Conservation (phyloP, 2,888 invertebrate species). For the Drosophila melanosoma region DNA sequence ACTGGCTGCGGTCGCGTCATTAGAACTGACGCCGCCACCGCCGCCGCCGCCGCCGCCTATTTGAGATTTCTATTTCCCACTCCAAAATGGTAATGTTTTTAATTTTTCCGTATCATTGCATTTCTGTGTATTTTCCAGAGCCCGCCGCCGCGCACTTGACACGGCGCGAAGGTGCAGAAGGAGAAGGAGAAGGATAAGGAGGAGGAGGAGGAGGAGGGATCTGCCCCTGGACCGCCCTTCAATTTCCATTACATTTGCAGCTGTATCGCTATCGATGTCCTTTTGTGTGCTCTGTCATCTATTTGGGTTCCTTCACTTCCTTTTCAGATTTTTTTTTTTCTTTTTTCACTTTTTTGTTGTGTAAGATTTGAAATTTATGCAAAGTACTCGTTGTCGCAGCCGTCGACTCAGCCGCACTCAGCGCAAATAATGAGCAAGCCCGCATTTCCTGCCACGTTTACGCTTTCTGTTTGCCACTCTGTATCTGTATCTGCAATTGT, state of each 20-base stretch:
- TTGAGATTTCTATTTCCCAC: slow-evolving; percentile 49
- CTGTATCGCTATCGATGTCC: slow-evolving; percentile 82
- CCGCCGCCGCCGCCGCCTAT: slow-evolving; percentile 65
- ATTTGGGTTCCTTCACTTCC: slow-evolving; percentile 55
- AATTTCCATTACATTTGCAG: slow-evolving; percentile 79
- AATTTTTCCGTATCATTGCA: slow-evolving; percentile 82
- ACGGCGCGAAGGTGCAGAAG: slow-evolving; percentile 67
- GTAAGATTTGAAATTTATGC: slow-evolving; percentile 78
- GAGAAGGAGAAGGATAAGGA: slow-evolving; percentile 3
- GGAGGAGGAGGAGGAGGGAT: background rate
- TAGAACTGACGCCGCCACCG: slow-evolving; percentile 63
- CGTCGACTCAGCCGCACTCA: slow-evolving; percentile 73
- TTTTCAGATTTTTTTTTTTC: slow-evolving; percentile 28
- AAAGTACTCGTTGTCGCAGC: slow-evolving; percentile 74
- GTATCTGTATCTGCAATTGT: slow-evolving; percentile 57
- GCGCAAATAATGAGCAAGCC: slow-evolving; percentile 81
- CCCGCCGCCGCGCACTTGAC: slow-evolving; percentile 67
- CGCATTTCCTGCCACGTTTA: slow-evolving; percentile 80
- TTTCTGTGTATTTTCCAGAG: slow-evolving; percentile 52
- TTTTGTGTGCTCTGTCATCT: slow-evolving; percentile 79
- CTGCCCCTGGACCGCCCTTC: slow-evolving; percentile 62
- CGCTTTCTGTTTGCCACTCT: slow-evolving; percentile 44
- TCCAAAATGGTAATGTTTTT: slow-evolving; percentile 70
- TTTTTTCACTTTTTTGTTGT: slow-evolving; percentile 32
- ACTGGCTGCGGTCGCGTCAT: slow-evolving; percentile 67